phyloP scores from a whole-genome alignment of 2,797 vertebrate genomes.

The Premnoplex brunnescens region DNA sequence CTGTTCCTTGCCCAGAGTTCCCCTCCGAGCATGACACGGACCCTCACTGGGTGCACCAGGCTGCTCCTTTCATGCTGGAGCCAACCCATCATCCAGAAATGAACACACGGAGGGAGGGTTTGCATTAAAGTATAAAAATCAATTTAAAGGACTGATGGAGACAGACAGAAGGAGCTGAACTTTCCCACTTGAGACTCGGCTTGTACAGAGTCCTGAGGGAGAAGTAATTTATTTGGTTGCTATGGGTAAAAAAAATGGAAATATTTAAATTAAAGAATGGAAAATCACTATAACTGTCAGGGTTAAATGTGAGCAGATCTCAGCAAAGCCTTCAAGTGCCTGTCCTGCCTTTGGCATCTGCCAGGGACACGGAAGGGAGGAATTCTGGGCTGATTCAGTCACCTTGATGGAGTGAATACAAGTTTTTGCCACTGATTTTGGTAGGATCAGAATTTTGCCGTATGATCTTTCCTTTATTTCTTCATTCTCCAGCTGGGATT shows the following conservation, averaged over 20 bases:
- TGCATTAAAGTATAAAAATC: not conserved
- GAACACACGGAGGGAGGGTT: not conserved
- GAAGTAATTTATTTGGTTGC: not conserved
- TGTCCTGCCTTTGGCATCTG: not conserved
- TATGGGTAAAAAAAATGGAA: not conserved
- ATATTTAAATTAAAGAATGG: not conserved
- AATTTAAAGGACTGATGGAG: not conserved
- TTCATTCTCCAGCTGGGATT: not conserved
- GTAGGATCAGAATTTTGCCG: not conserved
- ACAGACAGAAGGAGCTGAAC: not conserved
- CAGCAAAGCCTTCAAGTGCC: not conserved
- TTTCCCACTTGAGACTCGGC: not conserved
- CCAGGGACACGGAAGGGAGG: not conserved
- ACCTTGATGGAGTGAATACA: no score
- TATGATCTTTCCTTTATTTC: not conserved
- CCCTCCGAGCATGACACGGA: not conserved
- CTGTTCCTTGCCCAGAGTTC: not conserved
- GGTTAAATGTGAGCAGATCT: not conserved
- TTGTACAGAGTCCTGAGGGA: not conserved
- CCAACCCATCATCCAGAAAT: not conserved
- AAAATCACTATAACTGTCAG: not conserved
- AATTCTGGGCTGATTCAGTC: not conserved
- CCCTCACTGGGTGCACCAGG: accelerated
- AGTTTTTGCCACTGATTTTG: not conserved
- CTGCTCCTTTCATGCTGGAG: not conserved